These are phyloP conservation scores for Xestia c-nigrum DNA, from an alignment of 2,888 invertebrate species.

Conservation along the genomic window DNA sequence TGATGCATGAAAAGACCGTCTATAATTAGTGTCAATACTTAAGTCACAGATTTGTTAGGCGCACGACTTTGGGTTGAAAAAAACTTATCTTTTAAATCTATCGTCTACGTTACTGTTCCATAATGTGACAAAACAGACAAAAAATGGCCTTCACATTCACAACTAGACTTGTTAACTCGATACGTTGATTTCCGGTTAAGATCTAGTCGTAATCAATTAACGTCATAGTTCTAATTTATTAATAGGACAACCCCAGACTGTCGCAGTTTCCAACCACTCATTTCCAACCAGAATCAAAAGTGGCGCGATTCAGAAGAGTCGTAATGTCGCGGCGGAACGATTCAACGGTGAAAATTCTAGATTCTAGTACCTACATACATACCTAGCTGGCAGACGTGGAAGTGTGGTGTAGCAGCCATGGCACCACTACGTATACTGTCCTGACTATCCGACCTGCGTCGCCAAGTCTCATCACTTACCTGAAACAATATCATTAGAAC, in stretches of 20 bases:
- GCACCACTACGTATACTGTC: conserved; percentile 21
- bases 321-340: not conserved
- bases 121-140: not conserved
- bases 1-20: not conserved
- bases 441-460: conserved; percentile 36
- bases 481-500: conserved; percentile 67
- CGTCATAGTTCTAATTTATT: not conserved
- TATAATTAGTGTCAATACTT: not conserved
- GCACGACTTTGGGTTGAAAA: not conserved
- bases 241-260: not conserved
- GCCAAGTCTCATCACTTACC: conserved; percentile 74
- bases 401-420: conserved; percentile 62
- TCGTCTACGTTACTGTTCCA: not conserved
- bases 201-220: not conserved
- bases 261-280: not conserved
- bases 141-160: conserved; percentile 33
- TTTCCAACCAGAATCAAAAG: not conserved
- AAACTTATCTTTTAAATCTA: not conserved
- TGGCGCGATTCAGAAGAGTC: not conserved
- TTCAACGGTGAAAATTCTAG: not conserved
- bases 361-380: conserved; percentile 51
- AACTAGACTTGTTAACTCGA: conserved; percentile 1
- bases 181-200: conserved; percentile 3
- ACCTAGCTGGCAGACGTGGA: conserved; percentile 72
- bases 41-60: not conserved